Conservation (phyloP, 2,888 invertebrate species). For the Chymomyza fuscimana region DNA sequence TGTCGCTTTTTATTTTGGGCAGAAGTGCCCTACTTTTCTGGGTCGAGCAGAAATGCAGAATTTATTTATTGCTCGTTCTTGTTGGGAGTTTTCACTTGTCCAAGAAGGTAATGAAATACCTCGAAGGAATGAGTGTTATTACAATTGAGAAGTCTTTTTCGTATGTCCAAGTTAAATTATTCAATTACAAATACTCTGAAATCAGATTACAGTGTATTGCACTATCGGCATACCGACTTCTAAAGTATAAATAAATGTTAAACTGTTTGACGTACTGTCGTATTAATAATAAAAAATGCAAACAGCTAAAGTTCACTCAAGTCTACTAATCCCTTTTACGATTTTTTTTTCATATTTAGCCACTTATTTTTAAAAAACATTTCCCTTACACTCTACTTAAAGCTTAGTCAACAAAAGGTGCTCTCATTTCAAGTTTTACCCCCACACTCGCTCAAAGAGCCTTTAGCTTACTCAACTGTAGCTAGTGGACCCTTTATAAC, state of each 20-base stretch:
- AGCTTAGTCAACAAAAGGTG: not conserved
- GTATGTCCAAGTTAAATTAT: no score
- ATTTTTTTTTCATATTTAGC: not conserved
- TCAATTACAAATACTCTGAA: no score
- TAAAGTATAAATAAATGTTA: not conserved
- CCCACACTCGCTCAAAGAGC: not conserved
- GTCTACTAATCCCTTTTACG: not conserved
- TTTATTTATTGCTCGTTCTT: no score
- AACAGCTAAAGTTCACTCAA: not conserved
- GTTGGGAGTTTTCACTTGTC: no score
- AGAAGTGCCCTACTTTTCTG: no score
- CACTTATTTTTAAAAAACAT: not conserved
- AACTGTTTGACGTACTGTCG: not conserved
- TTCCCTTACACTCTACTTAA: not conserved
- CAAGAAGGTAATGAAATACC: no score
- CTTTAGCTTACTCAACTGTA: not conserved
- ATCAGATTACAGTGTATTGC: not conserved
- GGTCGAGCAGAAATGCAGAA: no score
- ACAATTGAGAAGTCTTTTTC: no score
- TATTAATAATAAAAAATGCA: not conserved
- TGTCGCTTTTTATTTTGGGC: no score
- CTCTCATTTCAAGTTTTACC: not conserved
- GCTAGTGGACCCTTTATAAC: not conserved
- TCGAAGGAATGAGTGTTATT: no score
- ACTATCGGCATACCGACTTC: not conserved